Conservation (phyloP, 2,113 vertebrate species). For the Bujurquina vittata region DNA sequence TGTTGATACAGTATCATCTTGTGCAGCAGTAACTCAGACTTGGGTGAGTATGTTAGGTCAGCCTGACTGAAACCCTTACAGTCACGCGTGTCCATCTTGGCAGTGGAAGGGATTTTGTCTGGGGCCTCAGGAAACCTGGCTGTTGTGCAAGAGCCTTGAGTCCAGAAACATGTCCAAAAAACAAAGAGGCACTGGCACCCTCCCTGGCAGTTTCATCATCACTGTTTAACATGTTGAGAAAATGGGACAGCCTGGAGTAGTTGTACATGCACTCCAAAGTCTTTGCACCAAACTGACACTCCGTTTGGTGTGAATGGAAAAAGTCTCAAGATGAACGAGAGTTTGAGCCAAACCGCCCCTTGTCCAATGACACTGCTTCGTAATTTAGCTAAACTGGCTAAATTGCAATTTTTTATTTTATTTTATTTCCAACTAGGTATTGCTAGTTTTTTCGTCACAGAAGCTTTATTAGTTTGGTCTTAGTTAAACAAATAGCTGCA, state of each 20-base stretch:
- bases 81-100: background rate
- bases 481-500: constrained; percentile 28
- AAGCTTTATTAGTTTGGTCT: background rate
- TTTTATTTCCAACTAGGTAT: too few species aligned
- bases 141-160: background rate
- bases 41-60: background rate
- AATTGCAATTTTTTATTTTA: background rate
- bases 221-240: constrained; percentile 27
- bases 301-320: constrained; percentile 31
- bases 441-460: background rate
- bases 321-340: constrained; percentile 8
- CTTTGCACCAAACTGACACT: constrained; percentile 28
- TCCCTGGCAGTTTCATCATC: constrained; percentile 33
- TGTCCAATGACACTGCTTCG: background rate
- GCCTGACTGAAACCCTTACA: background rate
- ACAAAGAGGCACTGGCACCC: constrained; percentile 21
- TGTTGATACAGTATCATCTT: background rate
- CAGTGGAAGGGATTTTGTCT: background rate
- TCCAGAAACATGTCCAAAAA: constrained; percentile 2
- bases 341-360: background rate
- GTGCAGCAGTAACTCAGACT: background rate
- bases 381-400: background rate
- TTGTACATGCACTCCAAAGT: constrained; percentile 36
- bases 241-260: constrained; percentile 23
- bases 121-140: background rate